Conservation (phyloP, 30 jellyfish, hydroid and myxozoan genomes). For the Catostylus mosaicus region DNA sequence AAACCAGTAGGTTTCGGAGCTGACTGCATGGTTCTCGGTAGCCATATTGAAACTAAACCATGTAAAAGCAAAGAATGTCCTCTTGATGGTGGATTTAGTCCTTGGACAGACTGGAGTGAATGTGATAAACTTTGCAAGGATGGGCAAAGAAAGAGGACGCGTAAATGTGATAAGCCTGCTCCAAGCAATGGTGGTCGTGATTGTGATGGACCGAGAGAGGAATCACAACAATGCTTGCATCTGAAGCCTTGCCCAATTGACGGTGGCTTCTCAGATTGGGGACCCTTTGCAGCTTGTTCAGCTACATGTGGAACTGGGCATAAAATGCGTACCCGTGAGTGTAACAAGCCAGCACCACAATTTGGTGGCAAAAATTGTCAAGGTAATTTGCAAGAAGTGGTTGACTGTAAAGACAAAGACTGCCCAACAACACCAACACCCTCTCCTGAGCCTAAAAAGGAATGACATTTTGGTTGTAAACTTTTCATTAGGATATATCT, state of each 20-base stretch:
- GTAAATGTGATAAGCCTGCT: constrained; percentile 79
- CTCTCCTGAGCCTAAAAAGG: background rate
- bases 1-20: constrained; percentile 73
- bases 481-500: too few relatives aligned
- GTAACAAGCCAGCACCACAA: constrained; percentile 81
- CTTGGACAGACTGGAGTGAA: constrained; percentile 79
- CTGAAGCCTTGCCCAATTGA: constrained; percentile 73
- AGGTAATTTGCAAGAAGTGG: constrained; percentile 56
- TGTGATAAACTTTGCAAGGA: constrained; percentile 74
- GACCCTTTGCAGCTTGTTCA: constrained; percentile 49
- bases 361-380: constrained; percentile 73
- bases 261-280: constrained; percentile 81
- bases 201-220: constrained; percentile 43
- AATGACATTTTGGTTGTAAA: too few relatives aligned
- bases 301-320: constrained; percentile 74
- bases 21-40: constrained; percentile 65
- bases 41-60: constrained; percentile 55
- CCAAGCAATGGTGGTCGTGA: constrained; percentile 67
- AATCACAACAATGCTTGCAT: constrained; percentile 56
- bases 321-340: constrained; percentile 45
- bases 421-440: constrained; percentile 20
- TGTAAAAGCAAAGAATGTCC: constrained; percentile 63
- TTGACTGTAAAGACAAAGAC: constrained; percentile 56
- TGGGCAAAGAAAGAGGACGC: constrained; percentile 65
- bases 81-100: constrained; percentile 69